A percentile compares a stretch with the other conserved stretches of the same genome.
Conservation (phyloP, 2,113 vertebrate species). For the Carassius auratus region DNA sequence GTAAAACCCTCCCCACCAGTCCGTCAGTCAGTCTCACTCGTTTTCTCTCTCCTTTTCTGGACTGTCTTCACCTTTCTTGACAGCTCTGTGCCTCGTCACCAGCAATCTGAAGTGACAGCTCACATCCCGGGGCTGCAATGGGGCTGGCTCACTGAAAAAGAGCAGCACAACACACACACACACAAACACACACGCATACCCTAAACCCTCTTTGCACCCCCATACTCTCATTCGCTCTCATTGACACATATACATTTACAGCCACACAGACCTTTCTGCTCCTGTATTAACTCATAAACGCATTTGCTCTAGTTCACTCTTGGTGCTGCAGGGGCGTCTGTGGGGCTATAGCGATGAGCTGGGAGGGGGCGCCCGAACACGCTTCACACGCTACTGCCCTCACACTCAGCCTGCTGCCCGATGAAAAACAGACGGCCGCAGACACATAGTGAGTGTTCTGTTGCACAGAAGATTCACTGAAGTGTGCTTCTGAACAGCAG, state of each 20-base stretch:
- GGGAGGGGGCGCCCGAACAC: slow-evolving; percentile 69
- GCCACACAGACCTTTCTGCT: slow-evolving; percentile 57
- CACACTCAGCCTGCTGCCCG: slow-evolving; percentile 73
- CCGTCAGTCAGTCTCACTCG: slow-evolving; percentile 51
- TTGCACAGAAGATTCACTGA: slow-evolving; percentile 77
- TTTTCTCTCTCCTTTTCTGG: slow-evolving; percentile 71
- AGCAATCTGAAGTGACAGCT: slow-evolving; percentile 97
- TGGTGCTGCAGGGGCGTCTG: slow-evolving; percentile 85
- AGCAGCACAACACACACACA: slow-evolving; percentile 84
- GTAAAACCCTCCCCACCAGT: slow-evolving; percentile 71
- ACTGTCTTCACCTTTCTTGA: slow-evolving; percentile 94
- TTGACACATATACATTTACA: slow-evolving; percentile 35
- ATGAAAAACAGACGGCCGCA: slow-evolving; percentile 84
- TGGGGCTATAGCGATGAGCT: slow-evolving; percentile 74
- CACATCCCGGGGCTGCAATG: slow-evolving; percentile 92
- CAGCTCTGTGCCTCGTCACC: slow-evolving; percentile 93
- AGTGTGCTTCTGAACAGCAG: slow-evolving; percentile 76
- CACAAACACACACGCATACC: slow-evolving; percentile 47
- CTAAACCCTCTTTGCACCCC: slow-evolving; percentile 67
- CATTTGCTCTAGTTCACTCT: slow-evolving; percentile 97
- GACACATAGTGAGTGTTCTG: slow-evolving; percentile 71
- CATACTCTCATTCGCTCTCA: slow-evolving; percentile 5
- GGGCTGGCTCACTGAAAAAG: slow-evolving; percentile 88
- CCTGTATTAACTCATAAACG: slow-evolving; percentile 94
- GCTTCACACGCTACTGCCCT: slow-evolving; percentile 89